Evolutionary conservation across 2,797 vertebrate species (phyloP).

Genomic region (Pantherophis vulpinus): DNA sequence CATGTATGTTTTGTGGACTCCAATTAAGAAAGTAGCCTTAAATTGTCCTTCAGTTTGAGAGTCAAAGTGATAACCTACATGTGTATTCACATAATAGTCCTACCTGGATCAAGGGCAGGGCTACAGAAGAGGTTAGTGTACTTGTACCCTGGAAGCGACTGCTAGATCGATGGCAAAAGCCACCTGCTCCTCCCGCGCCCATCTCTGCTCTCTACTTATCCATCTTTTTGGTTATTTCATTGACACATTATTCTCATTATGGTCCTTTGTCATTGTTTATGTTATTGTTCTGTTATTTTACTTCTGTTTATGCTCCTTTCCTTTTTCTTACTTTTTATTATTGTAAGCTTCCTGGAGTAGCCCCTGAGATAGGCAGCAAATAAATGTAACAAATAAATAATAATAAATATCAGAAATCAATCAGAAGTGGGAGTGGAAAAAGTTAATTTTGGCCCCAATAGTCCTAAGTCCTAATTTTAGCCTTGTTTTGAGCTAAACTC

Average conservation of each 20-base stretch:
- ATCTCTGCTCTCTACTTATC: neutral
- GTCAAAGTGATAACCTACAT: neutral
- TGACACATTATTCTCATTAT: neutral
- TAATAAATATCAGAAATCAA: neutral
- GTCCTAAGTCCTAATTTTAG: too few relatives aligned
- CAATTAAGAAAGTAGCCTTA: neutral
- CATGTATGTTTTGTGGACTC: neutral
- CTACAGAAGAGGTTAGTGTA: neutral
- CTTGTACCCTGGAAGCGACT: neutral
- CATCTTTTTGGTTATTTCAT: neutral
- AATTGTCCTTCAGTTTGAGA: neutral
- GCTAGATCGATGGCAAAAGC: neutral
- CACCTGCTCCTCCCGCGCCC: fast-evolving
- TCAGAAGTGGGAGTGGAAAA: neutral
- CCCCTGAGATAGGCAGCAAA: neutral
- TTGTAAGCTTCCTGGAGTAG: neutral
- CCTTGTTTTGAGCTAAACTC: neutral
- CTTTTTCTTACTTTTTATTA: neutral
- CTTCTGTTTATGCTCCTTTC: neutral
- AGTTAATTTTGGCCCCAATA: neutral
- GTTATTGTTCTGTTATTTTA: neutral
- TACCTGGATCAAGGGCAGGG: neutral
- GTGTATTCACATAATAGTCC: neutral
- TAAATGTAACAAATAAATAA: neutral
- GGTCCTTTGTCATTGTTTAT: neutral